phyloP scores from a whole-genome alignment of 2,888 invertebrate genomes.

The Campoletis raptor region DNA sequence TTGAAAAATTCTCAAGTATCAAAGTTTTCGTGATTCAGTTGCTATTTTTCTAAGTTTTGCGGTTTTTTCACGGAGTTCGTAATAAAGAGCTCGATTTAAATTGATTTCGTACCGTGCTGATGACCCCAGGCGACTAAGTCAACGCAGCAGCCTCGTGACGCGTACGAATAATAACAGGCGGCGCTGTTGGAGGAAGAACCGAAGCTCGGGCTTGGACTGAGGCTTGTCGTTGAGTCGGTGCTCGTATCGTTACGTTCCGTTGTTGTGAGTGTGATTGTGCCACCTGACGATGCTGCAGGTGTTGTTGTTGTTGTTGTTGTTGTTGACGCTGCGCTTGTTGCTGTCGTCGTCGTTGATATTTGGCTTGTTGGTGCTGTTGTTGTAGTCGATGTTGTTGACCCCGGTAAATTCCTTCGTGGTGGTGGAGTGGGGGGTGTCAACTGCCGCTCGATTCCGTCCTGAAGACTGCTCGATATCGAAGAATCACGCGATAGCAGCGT shows the following conservation, averaged over 20 bases:
- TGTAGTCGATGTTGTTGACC: constrained; percentile 79
- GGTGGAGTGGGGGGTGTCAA: constrained; percentile 88
- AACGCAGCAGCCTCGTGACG: constrained; percentile 82
- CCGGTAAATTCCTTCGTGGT: constrained; percentile 85
- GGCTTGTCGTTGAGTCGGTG: constrained; percentile 78
- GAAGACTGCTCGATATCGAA: constrained; percentile 85
- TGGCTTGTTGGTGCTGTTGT: constrained; percentile 70
- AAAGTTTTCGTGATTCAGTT: neutral
- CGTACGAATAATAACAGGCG: constrained; percentile 81
- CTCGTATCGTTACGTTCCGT: constrained; percentile 73
- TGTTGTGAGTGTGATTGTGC: constrained; percentile 79
- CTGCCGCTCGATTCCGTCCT: constrained; percentile 87
- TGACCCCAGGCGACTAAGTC: constrained; percentile 83
- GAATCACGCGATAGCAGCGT: constrained; percentile 64
- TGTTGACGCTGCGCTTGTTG: constrained; percentile 75
- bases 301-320: constrained; percentile 74
- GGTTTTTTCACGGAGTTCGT: neutral
- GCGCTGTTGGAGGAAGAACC: constrained; percentile 81
- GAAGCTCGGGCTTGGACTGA: constrained; percentile 76
- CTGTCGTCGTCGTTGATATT: constrained; percentile 75
- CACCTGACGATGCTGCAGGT: constrained; percentile 78
- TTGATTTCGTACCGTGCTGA: constrained; percentile 81
- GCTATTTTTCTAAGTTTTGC: neutral
- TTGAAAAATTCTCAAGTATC: neutral
- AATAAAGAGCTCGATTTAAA: constrained; percentile 4